These are phyloP conservation scores for Selenia dentaria DNA, from an alignment of 2,888 invertebrate species.

Conservation along the genomic window DNA sequence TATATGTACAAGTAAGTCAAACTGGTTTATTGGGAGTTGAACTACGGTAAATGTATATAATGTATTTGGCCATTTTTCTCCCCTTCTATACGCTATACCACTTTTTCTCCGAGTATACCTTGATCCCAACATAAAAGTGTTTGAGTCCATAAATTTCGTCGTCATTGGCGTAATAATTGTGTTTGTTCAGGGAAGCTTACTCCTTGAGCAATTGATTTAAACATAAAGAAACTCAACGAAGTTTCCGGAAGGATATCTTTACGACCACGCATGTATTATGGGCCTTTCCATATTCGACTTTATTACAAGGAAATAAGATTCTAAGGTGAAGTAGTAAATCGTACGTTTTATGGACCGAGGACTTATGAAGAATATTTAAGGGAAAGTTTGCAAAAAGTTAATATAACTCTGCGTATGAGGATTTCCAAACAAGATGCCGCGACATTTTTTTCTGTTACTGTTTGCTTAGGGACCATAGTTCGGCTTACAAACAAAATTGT, in stretches of 20 bases:
- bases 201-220: constrained; percentile 29
- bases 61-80: neutral
- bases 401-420: constrained; percentile 30
- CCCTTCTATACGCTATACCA: neutral
- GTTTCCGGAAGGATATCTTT: constrained; percentile 17
- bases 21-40: neutral
- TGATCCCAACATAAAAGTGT: constrained; percentile 20
- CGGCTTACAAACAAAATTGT: constrained; percentile 22
- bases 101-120: constrained; percentile 5
- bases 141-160: constrained; percentile 16
- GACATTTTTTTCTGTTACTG: constrained; percentile 22
- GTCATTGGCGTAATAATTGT: constrained; percentile 30
- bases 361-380: constrained; percentile 31
- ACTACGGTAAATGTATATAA: neutral
- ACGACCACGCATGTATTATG: constrained; percentile 15
- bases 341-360: constrained; percentile 22
- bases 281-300: constrained; percentile 12
- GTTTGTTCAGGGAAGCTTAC: constrained; percentile 26
- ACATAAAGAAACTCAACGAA: constrained; percentile 25
- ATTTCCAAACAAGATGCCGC: constrained; percentile 35
- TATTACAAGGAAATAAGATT: constrained; percentile 15
- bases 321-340: constrained; percentile 18
- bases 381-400: constrained; percentile 32
- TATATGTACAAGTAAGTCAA: no score
- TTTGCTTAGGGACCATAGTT: constrained; percentile 19